A percentile compares a stretch with the other conserved stretches of the same genome.
These are phyloP conservation scores for Pipistrellus pygmaeus DNA, from an alignment of 2,797 vertebrate genomes.

Conservation along the genomic window DNA sequence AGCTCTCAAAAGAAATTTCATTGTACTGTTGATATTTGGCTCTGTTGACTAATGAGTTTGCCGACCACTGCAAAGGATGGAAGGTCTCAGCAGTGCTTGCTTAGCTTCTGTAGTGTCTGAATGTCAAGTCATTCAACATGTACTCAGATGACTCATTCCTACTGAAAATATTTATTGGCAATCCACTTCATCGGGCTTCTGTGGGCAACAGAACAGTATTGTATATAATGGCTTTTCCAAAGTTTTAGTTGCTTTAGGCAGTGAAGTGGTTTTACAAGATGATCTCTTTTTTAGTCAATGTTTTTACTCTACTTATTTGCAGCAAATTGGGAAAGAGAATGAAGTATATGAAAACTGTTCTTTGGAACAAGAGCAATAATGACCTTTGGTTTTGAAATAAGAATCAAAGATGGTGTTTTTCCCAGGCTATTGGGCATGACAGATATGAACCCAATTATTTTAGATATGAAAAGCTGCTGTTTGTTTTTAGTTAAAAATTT, in stretches of 20 bases:
- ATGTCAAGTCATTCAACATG: background rate
- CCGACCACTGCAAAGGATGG: background rate
- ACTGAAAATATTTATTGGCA: background rate
- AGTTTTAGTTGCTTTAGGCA: background rate
- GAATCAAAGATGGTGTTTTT: background rate
- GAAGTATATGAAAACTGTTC: constrained; percentile 18
- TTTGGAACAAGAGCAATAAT: background rate
- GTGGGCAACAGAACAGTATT: background rate
- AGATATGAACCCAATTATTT: background rate
- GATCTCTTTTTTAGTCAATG: background rate
- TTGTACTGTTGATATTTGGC: too few relatives aligned
- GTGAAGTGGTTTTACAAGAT: constrained; percentile 30
- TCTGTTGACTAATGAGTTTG: too few relatives aligned
- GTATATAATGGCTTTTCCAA: background rate
- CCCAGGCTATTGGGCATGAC: background rate
- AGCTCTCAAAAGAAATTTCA: too few relatives aligned
- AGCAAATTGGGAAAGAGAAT: constrained; percentile 2
- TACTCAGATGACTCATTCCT: background rate
- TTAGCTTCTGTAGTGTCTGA: background rate
- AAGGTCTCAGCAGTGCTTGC: background rate
- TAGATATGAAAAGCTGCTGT: background rate
- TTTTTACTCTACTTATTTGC: background rate
- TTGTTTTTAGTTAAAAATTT: constrained; percentile 22
- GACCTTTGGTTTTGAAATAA: background rate
- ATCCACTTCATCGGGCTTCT: background rate